Evolutionary conservation across 2,113 vertebrate genomes (phyloP), one percentile per base, ranked within the genome.

Genomic region (Petrocephalus microphthalmus): DNA sequence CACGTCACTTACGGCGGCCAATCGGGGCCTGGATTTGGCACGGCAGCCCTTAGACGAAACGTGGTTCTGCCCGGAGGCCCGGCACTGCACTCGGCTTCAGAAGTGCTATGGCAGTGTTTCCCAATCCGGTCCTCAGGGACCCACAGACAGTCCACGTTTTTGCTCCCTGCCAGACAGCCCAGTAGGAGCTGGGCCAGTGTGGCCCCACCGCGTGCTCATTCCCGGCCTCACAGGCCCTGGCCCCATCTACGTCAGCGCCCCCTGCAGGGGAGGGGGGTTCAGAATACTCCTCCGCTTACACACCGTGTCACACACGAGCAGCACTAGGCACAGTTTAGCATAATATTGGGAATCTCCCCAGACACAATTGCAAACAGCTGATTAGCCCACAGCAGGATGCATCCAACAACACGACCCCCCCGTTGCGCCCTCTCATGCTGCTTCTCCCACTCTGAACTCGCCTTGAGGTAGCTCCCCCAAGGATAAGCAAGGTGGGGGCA

Each of bases 351-450:
- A 25, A 85, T 33, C 52, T 25, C 84, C 49, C 13, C 5, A 85
- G 52, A 25, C 15, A 54, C 25, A 85, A 92, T 90, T 87, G 67
- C 87, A 92, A 93, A 93, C 90, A 92, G 90, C 89, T 92, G 90
- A 93, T 92, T 92, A 93, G 89, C 52, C 89, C n/a, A 89, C 83
- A 90, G 89, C 88, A 87, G 86, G 88, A 85, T 88, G 82, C 85
- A 54, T 33, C 22, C 84, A 53, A 89, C 89, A 86, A 84, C 91
- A 84, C 67, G 52, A 85, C 22, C 83, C 60, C 47, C 54, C 88
- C n/a, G 47, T 19, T 52, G 42, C 52, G 8, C 52, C 37, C 7
- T 89, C 85, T 56, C 52, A 87, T 81, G 25, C 87, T 51, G 29
- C 33, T 56, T 13, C 52, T 54, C 52, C 29, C 52, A 37, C 22